phyloP scores from a whole-genome alignment of 2,797 vertebrate genomes.

The Microchirus variegatus region DNA sequence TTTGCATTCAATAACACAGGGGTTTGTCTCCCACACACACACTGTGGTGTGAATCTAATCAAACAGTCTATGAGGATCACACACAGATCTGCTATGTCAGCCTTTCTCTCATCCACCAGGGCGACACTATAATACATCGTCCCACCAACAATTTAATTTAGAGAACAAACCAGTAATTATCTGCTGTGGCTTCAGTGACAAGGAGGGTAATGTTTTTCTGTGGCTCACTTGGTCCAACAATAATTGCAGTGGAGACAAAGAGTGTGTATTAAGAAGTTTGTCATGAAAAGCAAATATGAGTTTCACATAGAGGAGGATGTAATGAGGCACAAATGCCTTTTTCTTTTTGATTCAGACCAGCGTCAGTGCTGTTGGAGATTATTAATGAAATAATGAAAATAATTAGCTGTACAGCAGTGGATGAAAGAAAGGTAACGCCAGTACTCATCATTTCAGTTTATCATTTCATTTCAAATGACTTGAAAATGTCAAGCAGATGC shows the following conservation, averaged over 20 bases:
- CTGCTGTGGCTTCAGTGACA: slow-evolving; percentile 26
- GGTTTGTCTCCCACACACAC: slow-evolving; percentile 36
- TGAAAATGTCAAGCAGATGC: too few species aligned
- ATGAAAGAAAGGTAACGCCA: too few species aligned
- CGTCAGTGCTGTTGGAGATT: too few species aligned
- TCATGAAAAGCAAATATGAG: slow-evolving; percentile 19
- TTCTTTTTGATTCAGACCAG: background rate
- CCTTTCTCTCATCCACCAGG: slow-evolving; percentile 38
- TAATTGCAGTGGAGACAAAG: slow-evolving; percentile 27
- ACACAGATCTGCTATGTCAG: slow-evolving; percentile 51
- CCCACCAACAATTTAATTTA: slow-evolving; percentile 38
- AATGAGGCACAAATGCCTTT: background rate
- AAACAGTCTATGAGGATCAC: slow-evolving; percentile 36
- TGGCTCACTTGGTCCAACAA: slow-evolving; percentile 28
- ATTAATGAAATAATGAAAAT: too few species aligned
- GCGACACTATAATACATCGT: slow-evolving; percentile 11
- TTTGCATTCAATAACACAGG: slow-evolving; percentile 30
- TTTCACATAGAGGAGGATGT: background rate
- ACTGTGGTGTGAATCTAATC: slow-evolving; percentile 51
- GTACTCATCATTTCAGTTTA: too few species aligned
- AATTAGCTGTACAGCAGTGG: too few species aligned
- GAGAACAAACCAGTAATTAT: slow-evolving; percentile 65
- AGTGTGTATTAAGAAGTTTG: slow-evolving; percentile 14
- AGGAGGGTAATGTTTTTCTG: slow-evolving; percentile 23
- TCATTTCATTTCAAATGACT: too few species aligned